Evolutionary conservation across 2,888 invertebrate genomes (phyloP).

Genomic region (Stenodera caucasica): DNA sequence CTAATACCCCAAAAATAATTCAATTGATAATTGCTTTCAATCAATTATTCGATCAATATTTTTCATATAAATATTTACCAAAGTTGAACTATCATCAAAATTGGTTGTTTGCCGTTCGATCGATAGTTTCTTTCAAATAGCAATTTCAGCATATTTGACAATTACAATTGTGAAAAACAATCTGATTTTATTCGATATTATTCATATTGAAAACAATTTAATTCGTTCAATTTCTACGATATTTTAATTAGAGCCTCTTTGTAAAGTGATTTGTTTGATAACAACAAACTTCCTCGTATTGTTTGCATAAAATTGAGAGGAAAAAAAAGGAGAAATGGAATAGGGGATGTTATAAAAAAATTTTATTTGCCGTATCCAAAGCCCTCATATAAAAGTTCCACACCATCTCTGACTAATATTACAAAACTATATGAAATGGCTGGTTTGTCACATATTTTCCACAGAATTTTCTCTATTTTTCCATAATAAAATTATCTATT

Average conservation of each 20-base stretch:
- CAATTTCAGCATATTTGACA: background rate
- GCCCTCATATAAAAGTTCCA: background rate
- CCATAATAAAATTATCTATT: background rate
- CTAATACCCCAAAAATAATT: constrained; percentile 1
- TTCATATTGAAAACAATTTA: too few relatives aligned
- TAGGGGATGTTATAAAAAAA: background rate
- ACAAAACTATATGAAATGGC: background rate
- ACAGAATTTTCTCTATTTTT: background rate
- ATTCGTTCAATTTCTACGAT: too few relatives aligned
- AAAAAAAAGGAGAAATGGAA: background rate
- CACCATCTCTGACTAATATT: background rate
- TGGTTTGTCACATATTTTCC: background rate
- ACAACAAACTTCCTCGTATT: background rate
- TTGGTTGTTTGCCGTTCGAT: background rate
- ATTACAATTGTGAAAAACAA: too few relatives aligned
- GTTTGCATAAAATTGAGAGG: background rate
- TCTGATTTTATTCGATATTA: too few relatives aligned
- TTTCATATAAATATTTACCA: constrained; percentile 2
- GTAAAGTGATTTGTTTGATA: background rate
- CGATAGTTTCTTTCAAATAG: background rate
- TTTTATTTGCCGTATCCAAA: background rate
- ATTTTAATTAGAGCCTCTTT: too few relatives aligned
- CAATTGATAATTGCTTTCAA: background rate
- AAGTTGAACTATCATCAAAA: background rate
- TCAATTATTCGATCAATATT: constrained; percentile 1